These are phyloP conservation scores for Galeruca laticollis DNA, from an alignment of 2,888 invertebrate species.

Conservation along the genomic window DNA sequence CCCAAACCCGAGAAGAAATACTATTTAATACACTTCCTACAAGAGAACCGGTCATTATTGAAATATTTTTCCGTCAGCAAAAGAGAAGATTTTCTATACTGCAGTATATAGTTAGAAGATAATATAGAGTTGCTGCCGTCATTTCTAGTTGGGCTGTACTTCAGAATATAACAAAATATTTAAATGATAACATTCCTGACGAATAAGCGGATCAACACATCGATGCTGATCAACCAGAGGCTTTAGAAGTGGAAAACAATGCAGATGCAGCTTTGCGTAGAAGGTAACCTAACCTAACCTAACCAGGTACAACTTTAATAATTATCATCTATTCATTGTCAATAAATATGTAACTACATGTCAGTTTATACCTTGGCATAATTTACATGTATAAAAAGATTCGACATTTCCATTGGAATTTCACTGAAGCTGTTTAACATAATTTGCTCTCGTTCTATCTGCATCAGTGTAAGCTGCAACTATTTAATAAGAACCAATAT, in stretches of 20 bases:
- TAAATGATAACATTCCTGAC: constrained; percentile 23
- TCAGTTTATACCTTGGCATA: background rate
- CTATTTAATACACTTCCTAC: constrained; percentile 22
- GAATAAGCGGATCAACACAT: constrained; percentile 26
- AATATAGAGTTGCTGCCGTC: constrained; percentile 31
- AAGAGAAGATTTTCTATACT: constrained; percentile 28
- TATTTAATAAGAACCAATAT: constrained; percentile 23
- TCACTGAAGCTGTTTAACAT: constrained; percentile 16
- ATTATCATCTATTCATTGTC: constrained; percentile 7
- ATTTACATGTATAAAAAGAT: constrained; percentile 8
- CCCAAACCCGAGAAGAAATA: constrained; percentile 22
- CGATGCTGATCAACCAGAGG: no score
- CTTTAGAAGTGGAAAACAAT: constrained; percentile 10
- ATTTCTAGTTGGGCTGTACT: constrained; percentile 30
- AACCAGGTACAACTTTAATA: constrained; percentile 5
- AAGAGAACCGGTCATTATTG: constrained; percentile 27
- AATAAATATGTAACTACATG: background rate
- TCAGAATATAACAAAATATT: constrained; percentile 29
- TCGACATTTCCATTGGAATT: constrained; percentile 10
- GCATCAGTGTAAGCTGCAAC: constrained; percentile 8
- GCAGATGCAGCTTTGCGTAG: constrained; percentile 10
- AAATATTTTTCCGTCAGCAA: constrained; percentile 27
- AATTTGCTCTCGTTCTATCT: constrained; percentile 15
- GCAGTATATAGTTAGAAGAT: constrained; percentile 17
- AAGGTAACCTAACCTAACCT: background rate